phyloP scores from a whole-genome alignment of 2,797 vertebrate species.

The Uromys caudimaculatus region DNA sequence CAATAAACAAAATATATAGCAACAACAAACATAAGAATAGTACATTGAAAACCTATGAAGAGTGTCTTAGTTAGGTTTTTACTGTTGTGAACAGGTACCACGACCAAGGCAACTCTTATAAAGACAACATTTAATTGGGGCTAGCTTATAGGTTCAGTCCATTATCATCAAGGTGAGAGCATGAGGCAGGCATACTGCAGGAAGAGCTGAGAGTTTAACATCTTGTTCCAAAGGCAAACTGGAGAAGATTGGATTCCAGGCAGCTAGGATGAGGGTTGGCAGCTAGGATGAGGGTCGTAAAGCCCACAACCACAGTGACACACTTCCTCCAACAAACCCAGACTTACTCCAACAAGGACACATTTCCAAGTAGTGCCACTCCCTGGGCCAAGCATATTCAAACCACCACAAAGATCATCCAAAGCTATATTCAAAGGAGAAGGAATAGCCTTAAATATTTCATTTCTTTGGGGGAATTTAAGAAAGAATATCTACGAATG shows the following conservation, averaged over 20 bases:
- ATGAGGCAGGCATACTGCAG: neutral
- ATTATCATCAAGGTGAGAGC: neutral
- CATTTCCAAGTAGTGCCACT: neutral
- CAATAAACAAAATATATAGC: neutral
- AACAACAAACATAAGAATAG: neutral
- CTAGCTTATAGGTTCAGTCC: neutral
- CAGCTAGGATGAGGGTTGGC: neutral
- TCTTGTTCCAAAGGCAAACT: neutral
- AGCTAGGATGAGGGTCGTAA: neutral
- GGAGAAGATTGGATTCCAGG: neutral
- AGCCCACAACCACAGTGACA: neutral
- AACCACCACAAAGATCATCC: neutral
- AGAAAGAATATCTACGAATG: neutral
- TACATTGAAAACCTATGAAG: neutral
- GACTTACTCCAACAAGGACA: neutral
- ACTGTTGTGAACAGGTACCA: neutral
- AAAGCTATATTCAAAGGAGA: conserved; percentile 61
- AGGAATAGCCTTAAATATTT: conserved; percentile 56
- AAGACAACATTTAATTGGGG: neutral
- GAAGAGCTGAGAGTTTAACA: neutral
- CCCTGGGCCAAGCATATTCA: neutral
- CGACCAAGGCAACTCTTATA: neutral
- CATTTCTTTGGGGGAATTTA: neutral
- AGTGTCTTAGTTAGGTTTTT: neutral
- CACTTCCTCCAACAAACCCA: neutral